Base-by-base conservation (phyloP, 2,113 vertebrate species). In the Corydoras maculifer region DNA sequence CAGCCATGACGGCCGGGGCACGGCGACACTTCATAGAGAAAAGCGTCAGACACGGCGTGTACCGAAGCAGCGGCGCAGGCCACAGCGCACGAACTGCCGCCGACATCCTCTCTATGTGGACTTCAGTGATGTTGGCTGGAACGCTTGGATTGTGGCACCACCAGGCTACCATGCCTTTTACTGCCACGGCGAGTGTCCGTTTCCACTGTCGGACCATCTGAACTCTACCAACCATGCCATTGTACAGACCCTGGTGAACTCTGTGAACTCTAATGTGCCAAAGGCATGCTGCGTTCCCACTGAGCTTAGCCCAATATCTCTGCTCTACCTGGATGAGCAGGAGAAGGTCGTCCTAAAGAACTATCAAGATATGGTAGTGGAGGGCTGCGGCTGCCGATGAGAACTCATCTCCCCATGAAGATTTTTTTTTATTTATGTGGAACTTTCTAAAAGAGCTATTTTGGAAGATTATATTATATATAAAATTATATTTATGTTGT, bases 281-380 rank as follows among this genome's bases (percentile, higher is more conserved):
- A 92, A 91, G 90, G 97, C 97, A 4, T 99, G 97, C 84, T 99
- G 97, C 60, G 96, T 99, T 78, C 96, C 97, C 58, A 98, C 95
- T 29, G 95, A 99, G 82, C 94, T 99, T 81, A 99, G 96, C 80
- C 92, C 96, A 63, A 99, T 99, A 83, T 98, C 96, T 58, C 91
- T 99, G 90, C 93, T 99, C 69, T 99, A 99, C 86, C 90, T 99
- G 86, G 96, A 99, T 1, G 97, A 99, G 77, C 94, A 97, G 4
- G 95, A 98, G 84, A 99, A 99, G 86, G 96, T 99, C 18, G 96
- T 99, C 76, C 86, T 99, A 82, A 99, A 99, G 91, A 99, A 99
- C 87, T 99, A 99, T 80, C 96, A 99, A 88, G 96, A 99, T 84
- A 99, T 99, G 97, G 96, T 98, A 82, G 97, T 99, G 81, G 97